Evolutionary conservation across 2,113 vertebrate genomes (phyloP), one percentile per base, ranked within the genome.

Genomic region (Leucopternis melanops): DNA sequence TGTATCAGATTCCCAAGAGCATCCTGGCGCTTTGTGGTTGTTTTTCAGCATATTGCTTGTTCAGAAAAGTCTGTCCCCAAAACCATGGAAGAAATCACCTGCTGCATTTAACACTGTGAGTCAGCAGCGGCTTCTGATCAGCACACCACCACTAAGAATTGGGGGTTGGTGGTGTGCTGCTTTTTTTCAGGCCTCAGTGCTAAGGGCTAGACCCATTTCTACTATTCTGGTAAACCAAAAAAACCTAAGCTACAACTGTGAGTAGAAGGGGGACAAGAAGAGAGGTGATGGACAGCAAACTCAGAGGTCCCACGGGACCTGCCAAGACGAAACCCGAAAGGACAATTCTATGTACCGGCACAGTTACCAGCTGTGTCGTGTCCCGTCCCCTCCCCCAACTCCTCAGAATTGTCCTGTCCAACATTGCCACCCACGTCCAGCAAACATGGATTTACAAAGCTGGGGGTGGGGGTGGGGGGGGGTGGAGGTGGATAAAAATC

Each of bases 61-160:
- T 80, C 21, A 44, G 40, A 38, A 80, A 88, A 44, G 21, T 5
- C 65, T 27, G n/a, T 55, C 62, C 36, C 45, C 38, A 74, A 77
- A 90, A 42, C 9, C 19, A 34, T 5, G 16, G 18, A 63, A 57
- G 71, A 72, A 82, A 36, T 42, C 21, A 49, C 17, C n/a, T 32
- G 5, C 15, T 77, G 38, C 25, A 45, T n/a, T 72, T 84, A 73
- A 44, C 14, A 16, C 9, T 10, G 29, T 3, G 4, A 50, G 8
- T 42, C 63, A 79, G 47, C 59, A 79, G 61, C 13, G 61, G 63
- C 36, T 91, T 66, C 52, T 62, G 36, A 25, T 49, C 55, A 87
- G 25, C 44, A 42, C 49, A 75, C 15, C 10, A 29, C 13, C 0
- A 0, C 23, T 38, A 67, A 74, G 26, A 72, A 81, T 1, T 34